These are phyloP conservation scores for Threskiornis aethiopicus DNA, from an alignment of 2,797 vertebrate species.

Conservation along the genomic window DNA sequence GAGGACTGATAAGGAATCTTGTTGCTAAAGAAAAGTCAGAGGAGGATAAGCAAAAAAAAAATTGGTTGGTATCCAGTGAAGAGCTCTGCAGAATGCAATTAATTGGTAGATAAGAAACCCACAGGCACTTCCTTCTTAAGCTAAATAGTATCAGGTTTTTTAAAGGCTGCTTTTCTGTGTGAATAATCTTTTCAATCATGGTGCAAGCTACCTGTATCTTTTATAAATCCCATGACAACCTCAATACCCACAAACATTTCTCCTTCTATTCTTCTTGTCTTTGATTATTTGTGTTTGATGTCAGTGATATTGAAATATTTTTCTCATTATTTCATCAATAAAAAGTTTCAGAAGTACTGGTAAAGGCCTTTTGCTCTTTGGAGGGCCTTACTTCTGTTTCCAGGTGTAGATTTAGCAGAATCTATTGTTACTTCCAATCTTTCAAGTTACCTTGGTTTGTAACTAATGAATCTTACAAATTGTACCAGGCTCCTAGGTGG, in stretches of 20 bases:
- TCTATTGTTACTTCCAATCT: not conserved
- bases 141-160: not conserved
- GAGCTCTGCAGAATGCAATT: slow-evolving; percentile 4
- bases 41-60: not conserved
- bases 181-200: not conserved
- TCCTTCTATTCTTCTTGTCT: not conserved
- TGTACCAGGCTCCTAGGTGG: not conserved
- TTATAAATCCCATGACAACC: not conserved
- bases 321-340: not conserved
- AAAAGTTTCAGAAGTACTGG: not conserved
- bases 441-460: not conserved
- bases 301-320: not conserved
- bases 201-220: not conserved
- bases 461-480: not conserved
- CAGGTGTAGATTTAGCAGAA: not conserved
- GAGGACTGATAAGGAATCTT: slow-evolving; percentile 4
- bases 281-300: not conserved
- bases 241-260: not conserved
- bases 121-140: not conserved
- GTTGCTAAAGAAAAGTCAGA: slow-evolving; percentile 7
- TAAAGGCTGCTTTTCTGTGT: not conserved
- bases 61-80: not conserved
- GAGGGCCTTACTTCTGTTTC: not conserved
- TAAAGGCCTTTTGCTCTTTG: not conserved
- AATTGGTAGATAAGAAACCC: not conserved